phyloP scores from a whole-genome alignment of 2,888 invertebrate genomes.

The Ormia ochracea region DNA sequence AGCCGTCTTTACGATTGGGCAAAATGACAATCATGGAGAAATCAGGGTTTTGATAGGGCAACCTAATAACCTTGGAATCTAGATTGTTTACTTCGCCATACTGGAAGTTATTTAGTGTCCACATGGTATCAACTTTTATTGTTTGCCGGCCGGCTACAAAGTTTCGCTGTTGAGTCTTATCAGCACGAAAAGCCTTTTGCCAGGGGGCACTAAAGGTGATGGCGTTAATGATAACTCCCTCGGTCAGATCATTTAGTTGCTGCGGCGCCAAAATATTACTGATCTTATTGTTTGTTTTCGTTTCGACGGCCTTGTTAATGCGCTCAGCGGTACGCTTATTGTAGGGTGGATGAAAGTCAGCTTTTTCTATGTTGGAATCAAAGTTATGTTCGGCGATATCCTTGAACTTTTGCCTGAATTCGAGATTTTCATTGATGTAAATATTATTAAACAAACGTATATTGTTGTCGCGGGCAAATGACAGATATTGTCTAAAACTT shows the following conservation, averaged over 20 bases:
- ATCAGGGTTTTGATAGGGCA: conserved; percentile 84
- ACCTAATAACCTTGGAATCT: conserved; percentile 81
- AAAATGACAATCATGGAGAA: conserved; percentile 86
- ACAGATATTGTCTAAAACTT: conserved; percentile 69
- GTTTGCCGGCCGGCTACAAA: conserved; percentile 69
- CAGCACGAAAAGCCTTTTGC: conserved; percentile 70
- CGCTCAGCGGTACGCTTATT: conserved; percentile 78
- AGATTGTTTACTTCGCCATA: conserved; percentile 77
- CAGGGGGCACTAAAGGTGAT: conserved; percentile 69
- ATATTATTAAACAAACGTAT: conserved; percentile 84
- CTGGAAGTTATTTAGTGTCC: conserved; percentile 72
- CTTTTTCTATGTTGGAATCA: conserved; percentile 81
- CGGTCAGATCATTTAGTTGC: conserved; percentile 70
- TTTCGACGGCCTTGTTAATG: conserved; percentile 89
- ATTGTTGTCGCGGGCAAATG: conserved; percentile 69
- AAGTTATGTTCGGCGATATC: conserved; percentile 81
- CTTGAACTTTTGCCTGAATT: conserved; percentile 79
- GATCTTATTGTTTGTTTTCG: conserved; percentile 88
- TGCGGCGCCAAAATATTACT: conserved; percentile 83
- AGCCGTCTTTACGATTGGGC: conserved; percentile 83
- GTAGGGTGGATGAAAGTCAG: conserved; percentile 80
- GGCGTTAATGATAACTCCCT: conserved; percentile 72
- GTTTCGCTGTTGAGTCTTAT: conserved; percentile 69
- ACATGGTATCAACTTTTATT: conserved; percentile 73
- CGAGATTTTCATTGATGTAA: conserved; percentile 81